Evolutionary conservation across 2,113 vertebrate genomes (phyloP).

Genomic region (Platysternon megacephalum): DNA sequence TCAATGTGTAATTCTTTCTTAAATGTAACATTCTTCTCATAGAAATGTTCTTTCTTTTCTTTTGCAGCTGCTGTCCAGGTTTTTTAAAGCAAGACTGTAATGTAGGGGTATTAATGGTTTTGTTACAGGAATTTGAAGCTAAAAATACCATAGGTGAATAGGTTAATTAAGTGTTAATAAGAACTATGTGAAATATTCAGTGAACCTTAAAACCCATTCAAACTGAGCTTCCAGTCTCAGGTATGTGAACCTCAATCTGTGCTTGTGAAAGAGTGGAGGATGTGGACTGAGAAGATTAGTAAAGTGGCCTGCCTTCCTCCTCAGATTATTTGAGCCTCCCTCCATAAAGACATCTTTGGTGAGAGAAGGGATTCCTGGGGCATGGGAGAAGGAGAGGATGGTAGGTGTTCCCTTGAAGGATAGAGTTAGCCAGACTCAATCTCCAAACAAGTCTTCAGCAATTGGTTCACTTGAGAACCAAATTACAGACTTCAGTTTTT

Average conservation of each 20-base stretch:
- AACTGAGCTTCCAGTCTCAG: background rate
- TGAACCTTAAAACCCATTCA: background rate
- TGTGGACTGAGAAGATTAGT: background rate
- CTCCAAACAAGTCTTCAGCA: background rate
- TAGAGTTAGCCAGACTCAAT: background rate
- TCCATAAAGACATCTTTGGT: background rate
- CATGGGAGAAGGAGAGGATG: background rate
- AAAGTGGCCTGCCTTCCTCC: accelerated
- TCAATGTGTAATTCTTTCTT: background rate
- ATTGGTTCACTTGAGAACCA: background rate
- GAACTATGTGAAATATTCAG: background rate
- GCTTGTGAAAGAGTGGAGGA: background rate
- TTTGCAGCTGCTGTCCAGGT: background rate
- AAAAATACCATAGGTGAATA: background rate
- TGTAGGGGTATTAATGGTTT: background rate
- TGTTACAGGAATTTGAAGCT: background rate
- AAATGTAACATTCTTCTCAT: background rate
- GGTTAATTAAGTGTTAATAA: background rate
- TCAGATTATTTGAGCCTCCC: background rate
- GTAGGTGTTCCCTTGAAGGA: background rate
- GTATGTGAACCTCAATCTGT: background rate
- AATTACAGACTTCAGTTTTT: background rate
- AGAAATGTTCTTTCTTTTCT: background rate
- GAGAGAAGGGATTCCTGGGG: background rate
- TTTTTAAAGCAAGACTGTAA: background rate